A percentile compares a stretch with the other conserved stretches of the same genome.
Conservation (phyloP, 2,797 vertebrate genomes). For the Phaenicophaeus curvirostris region DNA sequence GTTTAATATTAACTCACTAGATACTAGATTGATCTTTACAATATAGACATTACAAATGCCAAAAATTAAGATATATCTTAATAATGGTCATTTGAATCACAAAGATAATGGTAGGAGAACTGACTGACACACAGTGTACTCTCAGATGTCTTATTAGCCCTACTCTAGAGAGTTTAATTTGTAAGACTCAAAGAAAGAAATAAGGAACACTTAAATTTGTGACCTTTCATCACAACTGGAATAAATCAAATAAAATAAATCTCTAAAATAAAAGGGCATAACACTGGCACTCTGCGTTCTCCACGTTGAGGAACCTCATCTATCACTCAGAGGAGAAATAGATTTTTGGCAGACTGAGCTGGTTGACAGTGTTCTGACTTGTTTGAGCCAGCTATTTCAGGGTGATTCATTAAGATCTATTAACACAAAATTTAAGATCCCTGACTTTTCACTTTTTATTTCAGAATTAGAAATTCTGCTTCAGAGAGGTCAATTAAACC, state of each 20-base stretch:
- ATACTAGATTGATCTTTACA: neutral
- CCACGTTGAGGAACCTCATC: conserved; percentile 32
- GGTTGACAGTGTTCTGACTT: conserved; percentile 57
- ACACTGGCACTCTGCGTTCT: conserved; percentile 1
- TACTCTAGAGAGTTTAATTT: conserved; percentile 7
- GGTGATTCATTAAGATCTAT: conserved; percentile 72
- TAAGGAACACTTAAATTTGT: conserved; percentile 36
- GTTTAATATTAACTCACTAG: neutral
- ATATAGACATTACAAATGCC: neutral
- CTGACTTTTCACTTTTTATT: conserved; percentile 72
- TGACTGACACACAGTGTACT: conserved; percentile 13
- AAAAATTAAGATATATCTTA: neutral
- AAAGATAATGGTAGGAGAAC: neutral
- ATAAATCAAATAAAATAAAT: conserved; percentile 38
- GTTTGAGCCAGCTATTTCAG: conserved; percentile 75
- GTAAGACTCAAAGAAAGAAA: conserved; percentile 9
- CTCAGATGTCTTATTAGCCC: neutral
- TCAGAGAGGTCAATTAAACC: conserved; percentile 72
- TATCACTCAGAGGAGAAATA: conserved; percentile 44
- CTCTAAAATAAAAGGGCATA: conserved; percentile 48
- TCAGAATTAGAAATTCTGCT: conserved; percentile 72
- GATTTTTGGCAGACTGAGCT: conserved; percentile 68
- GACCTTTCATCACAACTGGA: conserved; percentile 42
- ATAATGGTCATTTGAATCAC: neutral
- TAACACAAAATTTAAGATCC: conserved; percentile 75